Evolutionary conservation across 2,113 vertebrate genomes (phyloP).

Genomic region (Daboia siamensis): DNA sequence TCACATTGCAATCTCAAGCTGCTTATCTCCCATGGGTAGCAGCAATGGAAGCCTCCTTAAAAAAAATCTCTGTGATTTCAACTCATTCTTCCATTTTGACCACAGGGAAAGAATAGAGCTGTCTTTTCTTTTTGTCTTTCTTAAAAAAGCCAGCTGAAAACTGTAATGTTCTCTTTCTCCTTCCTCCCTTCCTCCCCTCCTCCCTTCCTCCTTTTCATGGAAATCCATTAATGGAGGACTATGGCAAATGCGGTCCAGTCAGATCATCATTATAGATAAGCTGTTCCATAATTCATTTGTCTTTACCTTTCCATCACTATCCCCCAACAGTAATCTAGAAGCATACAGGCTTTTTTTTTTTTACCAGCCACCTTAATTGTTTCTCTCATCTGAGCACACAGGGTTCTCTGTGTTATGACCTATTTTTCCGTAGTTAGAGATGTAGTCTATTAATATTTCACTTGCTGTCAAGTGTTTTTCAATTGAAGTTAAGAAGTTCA

Average conservation of each 20-base stretch:
- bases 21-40: background rate
- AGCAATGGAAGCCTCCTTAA: background rate
- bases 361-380: slow-evolving; percentile 42
- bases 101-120: background rate
- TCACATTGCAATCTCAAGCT: background rate
- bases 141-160: background rate
- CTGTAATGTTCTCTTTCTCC: background rate
- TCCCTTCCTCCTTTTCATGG: background rate
- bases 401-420: slow-evolving; percentile 46
- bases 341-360: background rate
- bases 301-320: slow-evolving; percentile 28
- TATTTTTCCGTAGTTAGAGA: slow-evolving; percentile 33
- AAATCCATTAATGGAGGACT: background rate
- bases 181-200: background rate
- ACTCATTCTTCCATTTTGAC: background rate
- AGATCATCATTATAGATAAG: background rate
- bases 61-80: background rate
- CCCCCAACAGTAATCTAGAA: slow-evolving; percentile 34
- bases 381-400: slow-evolving; percentile 36
- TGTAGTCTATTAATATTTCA: slow-evolving; percentile 52
- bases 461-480: slow-evolving; percentile 45
- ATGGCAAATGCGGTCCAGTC: background rate
- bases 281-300: slow-evolving; percentile 20
- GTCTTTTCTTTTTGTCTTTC: background rate
- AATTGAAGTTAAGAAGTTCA: slow-evolving; percentile 27